Percentiles rank a stretch among this genome's conserved stretches.
These are phyloP conservation scores for Danio choprae DNA, from an alignment of 2,797 vertebrate species.

Conservation along the genomic window DNA sequence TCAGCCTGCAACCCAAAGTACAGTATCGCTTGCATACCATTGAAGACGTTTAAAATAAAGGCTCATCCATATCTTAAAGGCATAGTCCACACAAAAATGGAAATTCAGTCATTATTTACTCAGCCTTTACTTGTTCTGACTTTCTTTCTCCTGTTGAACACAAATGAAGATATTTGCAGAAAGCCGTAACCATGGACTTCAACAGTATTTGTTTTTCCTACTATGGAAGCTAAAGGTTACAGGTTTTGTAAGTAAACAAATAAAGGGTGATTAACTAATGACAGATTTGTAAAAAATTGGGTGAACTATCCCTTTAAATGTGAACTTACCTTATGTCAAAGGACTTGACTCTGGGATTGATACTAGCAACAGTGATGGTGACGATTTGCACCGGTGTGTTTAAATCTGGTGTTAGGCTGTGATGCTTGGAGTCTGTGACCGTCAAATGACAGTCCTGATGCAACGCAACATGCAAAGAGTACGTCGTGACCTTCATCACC, in stretches of 20 bases:
- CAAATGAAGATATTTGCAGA: too few relatives aligned
- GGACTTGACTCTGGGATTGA: slow-evolving; percentile 79
- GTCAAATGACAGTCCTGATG: slow-evolving; percentile 89
- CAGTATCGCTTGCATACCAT: not conserved
- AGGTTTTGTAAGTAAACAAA: too few relatives aligned
- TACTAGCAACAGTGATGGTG: slow-evolving; percentile 86
- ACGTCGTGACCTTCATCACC: slow-evolving; percentile 94
- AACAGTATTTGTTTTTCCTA: too few relatives aligned
- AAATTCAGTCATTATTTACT: too few relatives aligned
- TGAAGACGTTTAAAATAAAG: not conserved
- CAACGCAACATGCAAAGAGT: slow-evolving; percentile 83
- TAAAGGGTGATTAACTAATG: too few relatives aligned
- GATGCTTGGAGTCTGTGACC: slow-evolving; percentile 87
- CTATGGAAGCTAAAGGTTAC: too few relatives aligned
- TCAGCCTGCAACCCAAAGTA: slow-evolving; percentile 77
- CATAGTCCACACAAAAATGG: too few relatives aligned
- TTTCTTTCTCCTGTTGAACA: too few relatives aligned
- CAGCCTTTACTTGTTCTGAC: too few relatives aligned
- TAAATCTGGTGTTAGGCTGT: slow-evolving; percentile 86
- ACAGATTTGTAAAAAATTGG: too few relatives aligned
- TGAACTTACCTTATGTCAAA: slow-evolving; percentile 86
- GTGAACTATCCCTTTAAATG: not conserved
- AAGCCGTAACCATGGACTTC: too few relatives aligned
- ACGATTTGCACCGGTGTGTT: slow-evolving; percentile 88
- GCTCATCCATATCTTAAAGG: not conserved